A percentile compares a stretch with the other conserved stretches of the same genome.
phyloP scores from a whole-genome alignment of 2,113 vertebrate genomes.

The Beaufortia kweichowensis region DNA sequence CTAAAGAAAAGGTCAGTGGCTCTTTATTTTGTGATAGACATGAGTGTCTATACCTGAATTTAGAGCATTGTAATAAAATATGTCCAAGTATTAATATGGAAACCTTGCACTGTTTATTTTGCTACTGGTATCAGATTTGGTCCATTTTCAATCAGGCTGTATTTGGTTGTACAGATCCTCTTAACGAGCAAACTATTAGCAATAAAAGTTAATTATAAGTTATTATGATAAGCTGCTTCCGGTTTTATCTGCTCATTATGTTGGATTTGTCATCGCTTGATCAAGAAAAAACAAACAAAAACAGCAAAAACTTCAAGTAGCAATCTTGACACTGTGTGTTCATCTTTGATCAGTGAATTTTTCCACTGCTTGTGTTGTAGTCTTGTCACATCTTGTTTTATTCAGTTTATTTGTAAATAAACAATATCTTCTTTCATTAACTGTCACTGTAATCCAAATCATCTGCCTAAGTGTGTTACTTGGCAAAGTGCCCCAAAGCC shows the following conservation, averaged over 20 bases:
- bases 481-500: constrained; percentile 28
- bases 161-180: constrained; percentile 52
- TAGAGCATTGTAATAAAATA: background rate
- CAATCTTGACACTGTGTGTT: background rate
- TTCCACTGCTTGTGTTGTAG: background rate
- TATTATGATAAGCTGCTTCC: constrained; percentile 71
- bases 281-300: constrained; percentile 54
- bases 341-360: background rate
- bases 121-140: background rate
- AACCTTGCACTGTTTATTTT: background rate
- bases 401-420: background rate
- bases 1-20: constrained; percentile 88
- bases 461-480: constrained; percentile 16
- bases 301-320: constrained; percentile 34
- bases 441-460: background rate
- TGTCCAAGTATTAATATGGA: background rate
- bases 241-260: constrained; percentile 55
- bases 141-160: background rate
- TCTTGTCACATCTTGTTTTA: background rate
- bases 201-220: constrained; percentile 59
- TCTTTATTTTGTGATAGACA: background rate
- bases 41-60: background rate
- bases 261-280: constrained; percentile 63
- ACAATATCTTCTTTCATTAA: background rate
- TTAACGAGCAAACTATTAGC: constrained; percentile 64